Conservation (phyloP, 1,140 invertebrate genomes). For the Drosophila burlai region DNA sequence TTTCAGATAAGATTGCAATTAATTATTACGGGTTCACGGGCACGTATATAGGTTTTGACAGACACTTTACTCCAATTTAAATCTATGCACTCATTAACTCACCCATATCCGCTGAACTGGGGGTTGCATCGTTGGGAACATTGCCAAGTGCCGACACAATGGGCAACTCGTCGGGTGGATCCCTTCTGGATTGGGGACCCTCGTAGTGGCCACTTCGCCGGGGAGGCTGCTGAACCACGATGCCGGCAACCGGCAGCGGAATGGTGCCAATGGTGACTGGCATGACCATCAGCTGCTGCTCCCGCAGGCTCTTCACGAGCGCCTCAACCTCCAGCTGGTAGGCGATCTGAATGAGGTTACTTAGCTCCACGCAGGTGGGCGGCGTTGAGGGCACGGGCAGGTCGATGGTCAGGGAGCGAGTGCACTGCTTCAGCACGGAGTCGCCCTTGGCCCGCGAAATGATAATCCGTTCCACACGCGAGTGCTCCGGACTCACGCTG, state of each 20-base stretch:
- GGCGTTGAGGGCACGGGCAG: slow-evolving; percentile 89
- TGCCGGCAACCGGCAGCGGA: slow-evolving; percentile 77
- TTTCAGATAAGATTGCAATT: slow-evolving; percentile 24
- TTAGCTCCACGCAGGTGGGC: slow-evolving; percentile 89
- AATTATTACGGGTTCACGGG: slow-evolving; percentile 8
- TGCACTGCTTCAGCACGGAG: slow-evolving; percentile 85
- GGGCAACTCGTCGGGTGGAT: slow-evolving; percentile 50
- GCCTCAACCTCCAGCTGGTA: slow-evolving; percentile 88
- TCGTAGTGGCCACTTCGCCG: slow-evolving; percentile 65
- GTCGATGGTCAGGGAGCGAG: slow-evolving; percentile 66
- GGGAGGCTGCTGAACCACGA: slow-evolving; percentile 71
- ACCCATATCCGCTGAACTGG: slow-evolving; percentile 51
- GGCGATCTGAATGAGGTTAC: slow-evolving; percentile 88
- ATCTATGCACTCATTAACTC: slow-evolving; percentile 19
- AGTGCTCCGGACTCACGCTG: slow-evolving; percentile 86
- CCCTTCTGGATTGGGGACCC: slow-evolving; percentile 13
- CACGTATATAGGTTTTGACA: slow-evolving; percentile 4
- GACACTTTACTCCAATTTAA: not conserved
- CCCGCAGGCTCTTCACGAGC: slow-evolving; percentile 79
- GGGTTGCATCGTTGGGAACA: slow-evolving; percentile 34
- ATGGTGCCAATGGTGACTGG: slow-evolving; percentile 87
- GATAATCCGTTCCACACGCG: slow-evolving; percentile 86
- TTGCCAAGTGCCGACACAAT: slow-evolving; percentile 49
- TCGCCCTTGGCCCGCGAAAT: slow-evolving; percentile 86
- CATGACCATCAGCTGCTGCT: slow-evolving; percentile 86